phyloP scores from a whole-genome alignment of 1,140 invertebrate genomes.

The Caenorhabditis remanei region DNA sequence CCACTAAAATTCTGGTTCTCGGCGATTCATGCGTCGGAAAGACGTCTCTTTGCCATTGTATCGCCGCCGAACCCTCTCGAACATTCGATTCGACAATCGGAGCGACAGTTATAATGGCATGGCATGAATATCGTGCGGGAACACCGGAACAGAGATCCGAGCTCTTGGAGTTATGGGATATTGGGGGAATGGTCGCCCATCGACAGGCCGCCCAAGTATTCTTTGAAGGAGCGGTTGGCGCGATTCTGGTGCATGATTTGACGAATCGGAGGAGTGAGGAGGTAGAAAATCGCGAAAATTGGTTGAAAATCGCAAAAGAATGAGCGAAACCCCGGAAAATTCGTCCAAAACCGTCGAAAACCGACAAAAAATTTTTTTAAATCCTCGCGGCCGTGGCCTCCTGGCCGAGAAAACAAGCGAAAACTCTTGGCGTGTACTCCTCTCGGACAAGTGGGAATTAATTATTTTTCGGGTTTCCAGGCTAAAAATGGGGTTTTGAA shows the following conservation, averaged over 20 bases:
- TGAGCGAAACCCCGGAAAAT: too few relatives aligned
- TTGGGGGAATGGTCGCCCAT: slow-evolving; percentile 92
- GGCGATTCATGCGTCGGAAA: slow-evolving; percentile 67
- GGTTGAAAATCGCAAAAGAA: too few relatives aligned
- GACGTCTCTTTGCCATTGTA: slow-evolving; percentile 60
- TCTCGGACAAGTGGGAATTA: too few relatives aligned
- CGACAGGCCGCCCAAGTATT: slow-evolving; percentile 91
- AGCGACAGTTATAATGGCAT: slow-evolving; percentile 57
- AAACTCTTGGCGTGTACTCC: too few relatives aligned
- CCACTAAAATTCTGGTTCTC: slow-evolving; percentile 66
- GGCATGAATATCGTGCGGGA: slow-evolving; percentile 60
- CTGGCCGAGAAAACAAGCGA: too few relatives aligned
- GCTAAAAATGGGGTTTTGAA: too few relatives aligned
- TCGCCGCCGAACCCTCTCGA: slow-evolving; percentile 89
- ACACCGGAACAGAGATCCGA: slow-evolving; percentile 89
- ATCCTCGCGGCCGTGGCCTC: too few relatives aligned
- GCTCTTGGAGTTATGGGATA: slow-evolving; percentile 95
- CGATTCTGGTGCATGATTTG: slow-evolving; percentile 94
- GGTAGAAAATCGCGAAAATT: neutral
- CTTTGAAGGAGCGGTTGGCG: slow-evolving; percentile 91
- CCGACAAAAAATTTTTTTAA: too few relatives aligned
- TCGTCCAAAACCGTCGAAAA: too few relatives aligned
- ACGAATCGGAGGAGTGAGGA: slow-evolving; percentile 93
- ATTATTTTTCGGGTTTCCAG: too few relatives aligned
- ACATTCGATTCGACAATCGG: slow-evolving; percentile 52